Percentiles rank a stretch among this genome's conserved stretches.
These are phyloP conservation scores for Mesocentrotus franciscanus DNA, from an alignment of 53 echinoderm and acorn worm genomes.

Conservation along the genomic window DNA sequence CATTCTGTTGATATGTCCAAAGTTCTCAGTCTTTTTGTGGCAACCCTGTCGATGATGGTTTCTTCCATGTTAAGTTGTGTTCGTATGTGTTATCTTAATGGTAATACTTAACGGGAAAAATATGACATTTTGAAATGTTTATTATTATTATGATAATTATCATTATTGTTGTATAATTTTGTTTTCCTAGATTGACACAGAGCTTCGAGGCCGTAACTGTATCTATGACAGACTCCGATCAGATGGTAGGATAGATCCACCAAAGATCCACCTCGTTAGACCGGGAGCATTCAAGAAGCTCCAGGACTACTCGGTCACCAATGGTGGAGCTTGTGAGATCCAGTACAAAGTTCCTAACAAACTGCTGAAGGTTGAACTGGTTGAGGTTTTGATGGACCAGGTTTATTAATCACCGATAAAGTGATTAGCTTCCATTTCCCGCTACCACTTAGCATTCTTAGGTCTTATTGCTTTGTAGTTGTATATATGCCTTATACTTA, in stretches of 20 bases:
- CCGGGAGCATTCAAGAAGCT: not conserved
- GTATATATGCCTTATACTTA: too few relatives aligned
- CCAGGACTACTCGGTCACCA: not conserved
- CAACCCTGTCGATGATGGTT: too few relatives aligned
- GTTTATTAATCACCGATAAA: not conserved
- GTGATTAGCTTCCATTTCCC: too few relatives aligned
- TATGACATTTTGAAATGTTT: too few relatives aligned
- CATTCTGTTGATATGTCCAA: too few relatives aligned
- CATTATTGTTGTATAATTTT: not conserved
- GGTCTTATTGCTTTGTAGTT: too few relatives aligned
- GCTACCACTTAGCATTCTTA: too few relatives aligned
- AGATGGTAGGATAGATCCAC: not conserved
- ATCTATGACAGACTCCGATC: not conserved
- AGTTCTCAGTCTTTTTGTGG: too few relatives aligned
- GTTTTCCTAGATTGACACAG: not conserved
- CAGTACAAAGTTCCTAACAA: constrained; percentile 20
- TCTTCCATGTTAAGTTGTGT: too few relatives aligned
- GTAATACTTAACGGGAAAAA: too few relatives aligned
- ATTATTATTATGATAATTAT: too few relatives aligned
- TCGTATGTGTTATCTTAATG: too few relatives aligned
- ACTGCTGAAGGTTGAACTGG: not conserved
- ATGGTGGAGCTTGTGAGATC: not conserved
- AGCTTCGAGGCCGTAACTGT: not conserved
- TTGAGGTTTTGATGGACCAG: not conserved
- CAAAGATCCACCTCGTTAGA: not conserved